Evolutionary conservation across 2,113 vertebrate genomes (phyloP).

Genomic region (Myiagra hebetior): DNA sequence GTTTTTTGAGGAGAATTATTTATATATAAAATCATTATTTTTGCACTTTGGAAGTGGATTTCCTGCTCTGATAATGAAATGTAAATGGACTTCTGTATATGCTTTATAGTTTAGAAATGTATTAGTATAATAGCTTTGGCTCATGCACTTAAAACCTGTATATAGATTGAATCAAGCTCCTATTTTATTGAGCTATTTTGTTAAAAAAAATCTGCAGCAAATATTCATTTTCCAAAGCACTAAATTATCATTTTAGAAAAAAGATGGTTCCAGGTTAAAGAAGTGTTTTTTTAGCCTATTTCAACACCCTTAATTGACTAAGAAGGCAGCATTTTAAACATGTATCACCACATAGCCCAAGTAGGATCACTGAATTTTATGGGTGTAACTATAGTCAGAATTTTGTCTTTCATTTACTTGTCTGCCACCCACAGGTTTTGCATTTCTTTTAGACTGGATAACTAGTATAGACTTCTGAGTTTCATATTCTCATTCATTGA

Average conservation of each 20-base stretch:
- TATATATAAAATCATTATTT: neutral
- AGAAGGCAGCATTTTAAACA: neutral
- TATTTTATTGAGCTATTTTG: neutral
- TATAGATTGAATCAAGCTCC: neutral
- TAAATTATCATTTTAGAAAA: neutral
- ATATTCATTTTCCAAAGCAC: neutral
- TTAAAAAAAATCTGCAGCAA: neutral
- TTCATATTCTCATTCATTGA: neutral
- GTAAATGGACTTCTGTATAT: neutral
- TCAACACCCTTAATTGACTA: neutral
- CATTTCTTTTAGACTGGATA: neutral
- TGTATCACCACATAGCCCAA: neutral
- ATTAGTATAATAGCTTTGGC: neutral
- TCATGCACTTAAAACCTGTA: neutral
- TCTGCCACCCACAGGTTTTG: neutral
- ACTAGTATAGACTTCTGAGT: neutral
- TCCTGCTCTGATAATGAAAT: neutral
- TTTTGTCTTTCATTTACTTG: neutral
- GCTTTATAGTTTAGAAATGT: neutral
- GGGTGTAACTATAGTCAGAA: neutral
- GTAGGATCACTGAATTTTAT: neutral
- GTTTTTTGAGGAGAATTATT: neutral
- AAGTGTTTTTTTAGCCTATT: neutral
- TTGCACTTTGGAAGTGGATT: neutral
- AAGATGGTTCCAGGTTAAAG: neutral